Evolutionary conservation across 2,888 invertebrate genomes (phyloP), one percentile per base, ranked within the genome.

Genomic region (Tachina lurida): DNA sequence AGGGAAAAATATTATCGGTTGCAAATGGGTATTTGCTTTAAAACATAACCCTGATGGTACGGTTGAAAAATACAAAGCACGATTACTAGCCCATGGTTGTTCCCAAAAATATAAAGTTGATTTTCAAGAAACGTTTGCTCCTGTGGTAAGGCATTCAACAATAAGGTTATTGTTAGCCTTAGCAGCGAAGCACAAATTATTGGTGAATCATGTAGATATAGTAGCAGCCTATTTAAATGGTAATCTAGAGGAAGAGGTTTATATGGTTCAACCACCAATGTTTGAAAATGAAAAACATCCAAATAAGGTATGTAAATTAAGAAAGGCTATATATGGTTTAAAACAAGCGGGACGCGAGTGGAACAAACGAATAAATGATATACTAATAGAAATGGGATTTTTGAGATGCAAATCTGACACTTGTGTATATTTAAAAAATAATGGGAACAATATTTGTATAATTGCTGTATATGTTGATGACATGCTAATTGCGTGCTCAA

Each of bases 1-100:
- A 1, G 41, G 31, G 15, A 83, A 73, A 78, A 84, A 81, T 17
- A 45, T 86, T 7, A 86, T 87, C 39, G 75, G 81, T 8, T 84
- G 83, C 5, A 31, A 31, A 31, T 31, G 31, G 31, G 31, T 31
- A 31, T 31, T 31, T 31, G 31, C 31, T 3, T 4, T 84, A 10
- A 88, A 86, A 49, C 54, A 67, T 1, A 77, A 81, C 1, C 49
- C 85, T 7, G 75, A 87, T 67, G 81, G 86, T 60, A 39, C 54
- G 1, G 52, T 75, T 19, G 39, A 75, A 45, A 74, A 83, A 49
- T 84, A 77, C n/a, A 87, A 81, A 62, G 60, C 84, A 10, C 39
- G 79, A 49, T 58, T 73, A 31, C 58, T 79, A n/a, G 68, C 68
- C 22, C 65, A 79, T 19, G 84, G 71, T 13, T 84, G 75, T 54